phyloP scores from a whole-genome alignment of 2,797 vertebrate species.

The Oreonectes daqikongensis region DNA sequence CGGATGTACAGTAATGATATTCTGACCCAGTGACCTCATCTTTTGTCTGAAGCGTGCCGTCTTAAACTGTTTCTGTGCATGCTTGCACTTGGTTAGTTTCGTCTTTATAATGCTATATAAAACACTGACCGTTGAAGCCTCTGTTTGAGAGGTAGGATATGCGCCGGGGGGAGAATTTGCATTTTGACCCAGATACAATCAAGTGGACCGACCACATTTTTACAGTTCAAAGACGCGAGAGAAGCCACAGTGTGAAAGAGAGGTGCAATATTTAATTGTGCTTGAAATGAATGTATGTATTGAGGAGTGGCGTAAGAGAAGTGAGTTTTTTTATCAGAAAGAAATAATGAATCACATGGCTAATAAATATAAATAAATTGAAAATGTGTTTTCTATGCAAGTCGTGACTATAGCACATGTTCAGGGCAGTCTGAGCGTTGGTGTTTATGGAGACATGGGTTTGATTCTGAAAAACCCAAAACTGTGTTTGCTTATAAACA shows the following conservation, averaged over 20 bases:
- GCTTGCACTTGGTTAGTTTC: neutral
- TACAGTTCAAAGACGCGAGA: neutral
- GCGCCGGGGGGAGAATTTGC: neutral
- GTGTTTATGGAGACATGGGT: too few species aligned
- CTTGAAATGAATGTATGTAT: neutral
- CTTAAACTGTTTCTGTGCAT: neutral
- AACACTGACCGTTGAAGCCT: neutral
- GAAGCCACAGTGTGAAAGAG: neutral
- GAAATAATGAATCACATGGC: too few species aligned
- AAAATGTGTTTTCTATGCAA: neutral
- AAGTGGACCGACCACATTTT: conserved; percentile 10
- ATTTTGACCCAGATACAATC: conserved; percentile 2
- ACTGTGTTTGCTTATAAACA: neutral
- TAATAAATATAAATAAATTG: too few species aligned
- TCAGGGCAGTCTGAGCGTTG: too few species aligned
- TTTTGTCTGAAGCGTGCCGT: neutral
- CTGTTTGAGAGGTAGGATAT: neutral
- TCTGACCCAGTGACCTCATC: conserved; percentile 1
- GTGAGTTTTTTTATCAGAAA: neutral
- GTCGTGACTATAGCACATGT: neutral
- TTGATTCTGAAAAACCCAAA: too few species aligned
- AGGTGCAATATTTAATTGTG: neutral
- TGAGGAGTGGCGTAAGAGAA: neutral
- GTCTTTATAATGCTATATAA: neutral
- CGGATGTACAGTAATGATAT: neutral